Evolutionary conservation across 2,797 vertebrate species (phyloP).

Genomic region (Euthynnus affinis): DNA sequence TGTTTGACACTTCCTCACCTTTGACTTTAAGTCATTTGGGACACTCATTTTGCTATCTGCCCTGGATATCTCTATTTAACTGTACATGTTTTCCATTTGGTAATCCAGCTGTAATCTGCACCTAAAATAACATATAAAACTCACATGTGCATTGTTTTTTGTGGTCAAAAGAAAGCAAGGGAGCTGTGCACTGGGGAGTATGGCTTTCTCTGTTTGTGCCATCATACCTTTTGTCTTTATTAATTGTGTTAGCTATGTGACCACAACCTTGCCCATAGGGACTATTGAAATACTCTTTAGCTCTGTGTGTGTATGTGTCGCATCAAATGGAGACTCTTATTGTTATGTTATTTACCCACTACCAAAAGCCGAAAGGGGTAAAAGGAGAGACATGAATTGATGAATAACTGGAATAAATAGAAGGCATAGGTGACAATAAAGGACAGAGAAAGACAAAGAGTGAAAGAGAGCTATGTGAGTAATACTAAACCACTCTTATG

Average conservation of each 20-base stretch:
- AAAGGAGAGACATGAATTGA: constrained; percentile 13
- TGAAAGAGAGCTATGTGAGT: constrained; percentile 32
- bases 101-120: neutral
- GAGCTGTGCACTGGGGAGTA: neutral
- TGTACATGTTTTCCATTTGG: neutral
- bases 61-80: neutral
- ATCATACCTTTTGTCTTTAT: constrained; percentile 20
- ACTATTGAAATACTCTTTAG: neutral
- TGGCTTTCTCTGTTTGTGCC: neutral
- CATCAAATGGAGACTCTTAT: neutral
- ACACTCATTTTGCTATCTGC: neutral
- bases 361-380: constrained; percentile 13
- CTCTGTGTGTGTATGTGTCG: neutral
- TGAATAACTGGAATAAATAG: constrained; percentile 23
- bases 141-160: too few species aligned
- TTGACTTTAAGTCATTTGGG: neutral
- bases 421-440: constrained; percentile 10
- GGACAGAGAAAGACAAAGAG: neutral
- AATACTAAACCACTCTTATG: constrained; percentile 43
- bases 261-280: constrained; percentile 12
- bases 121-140: neutral
- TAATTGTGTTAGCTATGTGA: constrained; percentile 24
- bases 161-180: neutral
- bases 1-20: constrained; percentile 5
- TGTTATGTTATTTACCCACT: constrained; percentile 19